Base-by-base conservation (phyloP, 2,797 vertebrate species). In the Chelonia mydas region DNA sequence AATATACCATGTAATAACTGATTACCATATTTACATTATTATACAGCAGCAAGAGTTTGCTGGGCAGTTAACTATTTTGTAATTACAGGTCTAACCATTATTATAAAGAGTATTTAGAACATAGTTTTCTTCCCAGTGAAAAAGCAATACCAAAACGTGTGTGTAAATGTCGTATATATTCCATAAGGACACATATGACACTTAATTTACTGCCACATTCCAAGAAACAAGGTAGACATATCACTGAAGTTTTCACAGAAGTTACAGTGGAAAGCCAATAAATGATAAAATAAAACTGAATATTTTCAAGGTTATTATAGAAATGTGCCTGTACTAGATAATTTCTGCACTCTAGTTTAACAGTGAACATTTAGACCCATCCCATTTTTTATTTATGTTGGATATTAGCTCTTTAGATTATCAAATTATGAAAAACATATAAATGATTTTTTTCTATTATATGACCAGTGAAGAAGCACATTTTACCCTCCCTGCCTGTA, bases 401-500 rank as follows among this genome's bases (percentile, higher is more conserved):
- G 33, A 83, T 94, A 95, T 93, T 68, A 68, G 50, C 41, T 76
- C 25, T n/a, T 55, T 57, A 83, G n/a, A 57, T 13, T 33, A 84
- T 19, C 79, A 92, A 90, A 83, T 86, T 0, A 1, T 31, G 45
- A 77, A 47, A 49, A 88, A 91, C 12, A 13, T 13, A 51, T 16
- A 61, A 83, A 59, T 12, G n/a, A 33, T 21, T 90, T 76, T 2
- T 11, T 2, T 49, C n/a, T 31, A 84, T 19, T 7, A 41, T 53
- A 95, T 79, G 90, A 94, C 89, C 88, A 93, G 89, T 55, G 84
- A 89, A 95, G 77, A 19, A 61, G 6, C 12, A 59, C 33, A 86
- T 84, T 90, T 68, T 87, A 5, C 25, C 47, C 61, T 78, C 74
- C 80, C 37, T 19, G 6, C 7, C 11, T 53, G 7, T 50, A 87